A percentile compares a stretch with the other conserved stretches of the same genome.
Conservation (phyloP, 30 jellyfish, hydroid and myxozoan genomes). For the Chrysaora quinquecirrha region DNA sequence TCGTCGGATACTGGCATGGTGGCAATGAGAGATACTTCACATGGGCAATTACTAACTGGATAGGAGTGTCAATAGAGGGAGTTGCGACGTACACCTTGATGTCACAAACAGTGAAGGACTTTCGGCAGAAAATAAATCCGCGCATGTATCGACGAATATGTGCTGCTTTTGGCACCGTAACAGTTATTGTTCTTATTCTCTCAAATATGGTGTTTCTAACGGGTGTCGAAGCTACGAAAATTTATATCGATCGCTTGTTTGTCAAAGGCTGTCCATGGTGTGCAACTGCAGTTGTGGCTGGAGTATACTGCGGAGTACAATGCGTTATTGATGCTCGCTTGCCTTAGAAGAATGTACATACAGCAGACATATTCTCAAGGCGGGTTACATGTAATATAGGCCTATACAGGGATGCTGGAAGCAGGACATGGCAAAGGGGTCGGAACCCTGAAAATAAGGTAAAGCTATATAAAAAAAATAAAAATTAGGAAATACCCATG, state of each 20-base stretch:
- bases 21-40: conserved; percentile 53
- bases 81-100: conserved; percentile 22
- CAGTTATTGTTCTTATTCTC: conserved; percentile 39
- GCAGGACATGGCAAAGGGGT: too few relatives aligned
- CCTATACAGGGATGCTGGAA: too few relatives aligned
- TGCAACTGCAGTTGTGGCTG: conserved; percentile 38
- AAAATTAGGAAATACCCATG: too few relatives aligned
- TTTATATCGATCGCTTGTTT: conserved; percentile 36
- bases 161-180: conserved; percentile 65
- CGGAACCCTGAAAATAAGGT: too few relatives aligned
- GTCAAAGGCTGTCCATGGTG: conserved; percentile 67
- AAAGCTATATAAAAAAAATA: too few relatives aligned
- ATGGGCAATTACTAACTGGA: conserved; percentile 92
- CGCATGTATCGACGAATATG: conserved; percentile 71
- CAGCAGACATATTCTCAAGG: too few relatives aligned
- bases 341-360: too few relatives aligned
- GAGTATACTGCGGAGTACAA: conserved; percentile 63
- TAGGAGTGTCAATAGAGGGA: conserved; percentile 73
- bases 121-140: conserved; percentile 32
- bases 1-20: conserved; percentile 97
- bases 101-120: background rate
- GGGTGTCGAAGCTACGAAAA: conserved; percentile 60
- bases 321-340: conserved; percentile 63
- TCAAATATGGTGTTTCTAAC: conserved; percentile 82
- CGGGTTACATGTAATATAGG: too few relatives aligned